These are phyloP conservation scores for Pristionchus pacificus DNA, from an alignment of 1,140 invertebrate genomes.

Conservation along the genomic window DNA sequence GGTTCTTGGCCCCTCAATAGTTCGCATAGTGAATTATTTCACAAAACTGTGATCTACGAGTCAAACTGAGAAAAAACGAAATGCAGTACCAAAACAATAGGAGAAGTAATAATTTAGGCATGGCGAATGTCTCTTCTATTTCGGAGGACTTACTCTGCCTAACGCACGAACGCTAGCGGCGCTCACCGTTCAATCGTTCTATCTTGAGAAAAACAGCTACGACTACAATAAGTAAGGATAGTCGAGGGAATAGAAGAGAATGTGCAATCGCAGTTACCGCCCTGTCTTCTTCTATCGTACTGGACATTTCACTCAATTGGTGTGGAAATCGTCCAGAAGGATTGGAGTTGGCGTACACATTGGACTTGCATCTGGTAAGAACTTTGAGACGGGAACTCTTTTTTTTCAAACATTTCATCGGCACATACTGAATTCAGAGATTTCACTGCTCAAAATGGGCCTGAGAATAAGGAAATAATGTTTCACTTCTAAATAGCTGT, in stretches of 20 bases:
- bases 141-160: constrained; percentile 21
- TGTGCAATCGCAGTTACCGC: constrained; percentile 13
- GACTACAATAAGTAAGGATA: constrained; percentile 28
- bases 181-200: constrained; percentile 28
- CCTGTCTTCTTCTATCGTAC: constrained; percentile 23
- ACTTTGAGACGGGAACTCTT: too few species aligned
- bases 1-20: too few species aligned
- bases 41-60: neutral
- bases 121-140: constrained; percentile 35
- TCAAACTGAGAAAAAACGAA: constrained; percentile 14
- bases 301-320: constrained; percentile 35
- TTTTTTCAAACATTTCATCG: too few species aligned
- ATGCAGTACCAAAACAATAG: too few species aligned
- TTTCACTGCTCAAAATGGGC: too few species aligned
- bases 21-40: neutral
- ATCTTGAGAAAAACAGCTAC: constrained; percentile 26
- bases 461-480: too few species aligned
- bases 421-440: too few species aligned
- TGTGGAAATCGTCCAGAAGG: constrained; percentile 26
- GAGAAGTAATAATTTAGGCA: constrained; percentile 23
- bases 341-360: constrained; percentile 30
- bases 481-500: too few species aligned
- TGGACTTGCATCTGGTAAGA: constrained; percentile 8
- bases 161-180: constrained; percentile 17
- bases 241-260: neutral